Evolutionary conservation across 2,797 vertebrate species (phyloP).

Genomic region (Microctenopoma steveboyesi): DNA sequence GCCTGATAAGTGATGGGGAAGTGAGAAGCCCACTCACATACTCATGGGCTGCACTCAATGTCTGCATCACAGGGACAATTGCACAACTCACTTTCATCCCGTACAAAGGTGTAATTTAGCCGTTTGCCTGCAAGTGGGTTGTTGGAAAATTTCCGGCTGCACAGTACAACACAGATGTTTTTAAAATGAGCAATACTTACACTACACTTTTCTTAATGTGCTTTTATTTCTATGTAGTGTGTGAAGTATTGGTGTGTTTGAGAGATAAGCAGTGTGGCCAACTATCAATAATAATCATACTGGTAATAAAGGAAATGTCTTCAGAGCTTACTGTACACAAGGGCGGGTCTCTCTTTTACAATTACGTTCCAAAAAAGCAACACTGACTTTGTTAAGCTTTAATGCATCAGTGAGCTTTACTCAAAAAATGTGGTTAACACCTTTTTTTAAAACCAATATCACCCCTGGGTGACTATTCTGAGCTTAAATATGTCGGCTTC

Average conservation of each 20-base stretch:
- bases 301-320: slow-evolving; percentile 38
- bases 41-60: slow-evolving; percentile 15
- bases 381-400: slow-evolving; percentile 52
- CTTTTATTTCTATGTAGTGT: background rate
- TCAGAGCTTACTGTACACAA: slow-evolving; percentile 42
- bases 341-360: slow-evolving; percentile 60
- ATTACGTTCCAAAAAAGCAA: slow-evolving; percentile 55
- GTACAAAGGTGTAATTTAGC: background rate
- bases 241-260: background rate
- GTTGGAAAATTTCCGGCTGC: background rate
- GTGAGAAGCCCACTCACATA: slow-evolving; percentile 56
- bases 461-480: slow-evolving; percentile 47
- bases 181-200: too few species aligned
- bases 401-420: slow-evolving; percentile 56
- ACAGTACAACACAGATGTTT: too few species aligned
- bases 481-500: slow-evolving; percentile 49
- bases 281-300: background rate
- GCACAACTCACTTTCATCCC: slow-evolving; percentile 13
- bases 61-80: slow-evolving; percentile 21
- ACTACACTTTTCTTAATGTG: too few species aligned
- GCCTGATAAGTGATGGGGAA: slow-evolving; percentile 50
- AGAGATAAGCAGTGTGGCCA: slow-evolving; percentile 8
- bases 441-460: slow-evolving; percentile 66
- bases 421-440: slow-evolving; percentile 76
- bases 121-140: slow-evolving; percentile 12